Percentiles rank a stretch among this genome's conserved stretches.
Conservation (phyloP, 2,888 invertebrate genomes). For the Papilio elwesi region DNA sequence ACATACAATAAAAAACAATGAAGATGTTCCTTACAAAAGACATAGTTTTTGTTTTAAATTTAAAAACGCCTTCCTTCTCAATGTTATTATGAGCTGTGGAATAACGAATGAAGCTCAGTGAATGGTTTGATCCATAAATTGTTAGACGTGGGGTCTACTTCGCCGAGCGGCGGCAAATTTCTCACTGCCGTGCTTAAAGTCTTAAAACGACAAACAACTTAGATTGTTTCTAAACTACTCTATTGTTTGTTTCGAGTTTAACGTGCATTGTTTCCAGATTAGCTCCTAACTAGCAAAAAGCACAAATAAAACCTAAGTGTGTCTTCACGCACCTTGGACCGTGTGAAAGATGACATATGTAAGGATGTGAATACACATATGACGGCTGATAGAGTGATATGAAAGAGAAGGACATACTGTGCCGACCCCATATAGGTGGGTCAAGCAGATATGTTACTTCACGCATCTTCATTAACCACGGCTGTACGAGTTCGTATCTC, state of each 20-base stretch:
- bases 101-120: slow-evolving; percentile 12
- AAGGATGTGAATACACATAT: too few species aligned
- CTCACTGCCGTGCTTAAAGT: slow-evolving; percentile 21
- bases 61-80: not conserved
- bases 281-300: too few species aligned
- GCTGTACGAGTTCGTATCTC: too few species aligned
- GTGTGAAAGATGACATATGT: too few species aligned
- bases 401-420: too few species aligned
- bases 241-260: slow-evolving; percentile 3
- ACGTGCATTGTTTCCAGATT: not conserved
- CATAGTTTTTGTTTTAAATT: not conserved
- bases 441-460: too few species aligned
- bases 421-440: too few species aligned
- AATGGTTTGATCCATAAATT: slow-evolving; percentile 25
- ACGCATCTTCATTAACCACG: too few species aligned
- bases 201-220: slow-evolving; percentile 31
- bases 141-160: slow-evolving; percentile 11
- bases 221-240: not conserved
- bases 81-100: slow-evolving; percentile 10
- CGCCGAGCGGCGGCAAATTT: slow-evolving; percentile 24
- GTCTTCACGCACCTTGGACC: too few species aligned
- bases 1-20: too few species aligned
- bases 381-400: too few species aligned
- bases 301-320: too few species aligned
- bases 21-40: not conserved